phyloP scores from a whole-genome alignment of 1,140 invertebrate genomes.

The Triops cancriformis region DNA sequence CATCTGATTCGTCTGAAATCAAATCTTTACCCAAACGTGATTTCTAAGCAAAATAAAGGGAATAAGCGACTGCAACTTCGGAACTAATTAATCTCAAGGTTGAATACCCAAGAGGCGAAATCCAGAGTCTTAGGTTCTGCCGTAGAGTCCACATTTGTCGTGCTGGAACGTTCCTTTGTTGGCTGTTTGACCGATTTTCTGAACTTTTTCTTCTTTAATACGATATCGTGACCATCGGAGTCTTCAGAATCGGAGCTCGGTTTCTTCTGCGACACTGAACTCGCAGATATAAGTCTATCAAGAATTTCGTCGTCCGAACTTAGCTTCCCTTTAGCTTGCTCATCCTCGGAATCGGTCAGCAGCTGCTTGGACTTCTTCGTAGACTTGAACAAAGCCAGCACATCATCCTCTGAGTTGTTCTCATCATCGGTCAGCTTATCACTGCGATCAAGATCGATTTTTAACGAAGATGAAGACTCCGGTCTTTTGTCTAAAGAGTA shows the following conservation, averaged over 20 bases:
- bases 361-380: background rate
- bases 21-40: background rate
- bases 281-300: background rate
- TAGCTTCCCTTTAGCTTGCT: too few relatives aligned
- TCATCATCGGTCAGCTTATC: background rate
- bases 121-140: background rate
- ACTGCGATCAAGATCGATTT: background rate
- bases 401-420: background rate
- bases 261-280: background rate
- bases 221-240: background rate
- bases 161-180: background rate
- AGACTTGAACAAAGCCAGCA: background rate
- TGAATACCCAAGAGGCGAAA: background rate
- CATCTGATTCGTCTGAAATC: background rate
- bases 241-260: background rate
- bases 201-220: background rate
- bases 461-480: background rate
- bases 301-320: background rate
- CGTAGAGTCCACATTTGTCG: background rate
- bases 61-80: background rate
- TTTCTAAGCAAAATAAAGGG: background rate
- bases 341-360: too few relatives aligned
- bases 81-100: background rate
- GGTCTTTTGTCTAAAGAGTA: background rate
- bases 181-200: background rate